These are phyloP conservation scores for Drosophila basisetae DNA, from an alignment of 2,888 invertebrate genomes.

Conservation along the genomic window DNA sequence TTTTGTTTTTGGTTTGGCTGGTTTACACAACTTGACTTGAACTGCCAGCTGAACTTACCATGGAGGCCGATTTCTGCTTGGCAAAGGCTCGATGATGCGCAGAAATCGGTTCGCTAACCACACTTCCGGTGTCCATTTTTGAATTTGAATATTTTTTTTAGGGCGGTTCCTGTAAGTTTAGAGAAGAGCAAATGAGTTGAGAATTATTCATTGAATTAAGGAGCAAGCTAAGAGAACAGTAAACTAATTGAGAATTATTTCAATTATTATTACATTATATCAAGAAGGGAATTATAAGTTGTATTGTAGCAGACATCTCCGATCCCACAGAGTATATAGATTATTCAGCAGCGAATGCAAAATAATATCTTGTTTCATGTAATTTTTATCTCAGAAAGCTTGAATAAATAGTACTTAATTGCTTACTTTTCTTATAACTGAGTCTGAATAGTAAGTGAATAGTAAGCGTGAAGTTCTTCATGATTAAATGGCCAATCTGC, in stretches of 20 bases:
- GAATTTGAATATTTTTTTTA: not conserved
- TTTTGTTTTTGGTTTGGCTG: not conserved
- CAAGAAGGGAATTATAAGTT: not conserved
- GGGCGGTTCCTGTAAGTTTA: not conserved
- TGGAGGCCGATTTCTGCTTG: slow-evolving; percentile 85
- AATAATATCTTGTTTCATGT: no score
- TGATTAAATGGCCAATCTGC: not conserved
- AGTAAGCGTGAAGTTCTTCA: not conserved
- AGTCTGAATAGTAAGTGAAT: not conserved
- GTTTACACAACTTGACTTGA: slow-evolving; percentile 31
- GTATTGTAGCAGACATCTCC: not conserved
- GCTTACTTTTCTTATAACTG: not conserved
- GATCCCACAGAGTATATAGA: not conserved
- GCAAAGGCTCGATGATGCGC: slow-evolving; percentile 84
- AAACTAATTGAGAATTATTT: not conserved
- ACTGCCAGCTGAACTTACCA: slow-evolving; percentile 76
- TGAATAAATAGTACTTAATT: not conserved
- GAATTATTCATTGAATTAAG: not conserved
- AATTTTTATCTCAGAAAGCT: no score
- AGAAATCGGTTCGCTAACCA: slow-evolving; percentile 84
- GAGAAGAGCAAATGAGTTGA: not conserved
- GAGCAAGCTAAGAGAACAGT: accelerated
- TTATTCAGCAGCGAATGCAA: not conserved
- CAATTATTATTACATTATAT: not conserved
- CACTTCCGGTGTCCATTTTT: slow-evolving; percentile 84